Percentiles rank a stretch among this genome's conserved stretches.
These are phyloP conservation scores for Poeciliopsis paucimaculata DNA, from an alignment of 2,797 vertebrate species.

Conservation along the genomic window DNA sequence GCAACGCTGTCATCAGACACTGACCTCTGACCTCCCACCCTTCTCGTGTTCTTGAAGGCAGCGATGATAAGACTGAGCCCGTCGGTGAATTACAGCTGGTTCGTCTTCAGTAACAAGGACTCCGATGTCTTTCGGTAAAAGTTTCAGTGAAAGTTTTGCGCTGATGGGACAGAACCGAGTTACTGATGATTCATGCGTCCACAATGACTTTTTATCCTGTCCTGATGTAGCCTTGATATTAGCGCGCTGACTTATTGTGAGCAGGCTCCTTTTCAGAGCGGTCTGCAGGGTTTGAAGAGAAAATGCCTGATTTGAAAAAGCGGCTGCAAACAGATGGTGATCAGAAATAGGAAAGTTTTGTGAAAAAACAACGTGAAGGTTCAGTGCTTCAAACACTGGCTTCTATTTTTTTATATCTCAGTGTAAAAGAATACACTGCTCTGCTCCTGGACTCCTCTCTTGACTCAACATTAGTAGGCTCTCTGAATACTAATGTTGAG, in stretches of 20 bases:
- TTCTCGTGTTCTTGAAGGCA: slow-evolving; percentile 36
- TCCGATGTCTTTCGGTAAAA: slow-evolving; percentile 49
- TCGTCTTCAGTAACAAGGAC: slow-evolving; percentile 54
- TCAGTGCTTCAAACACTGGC: neutral
- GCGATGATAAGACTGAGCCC: slow-evolving; percentile 32
- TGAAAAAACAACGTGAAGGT: neutral
- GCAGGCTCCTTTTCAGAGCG: neutral
- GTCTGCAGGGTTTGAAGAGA: neutral
- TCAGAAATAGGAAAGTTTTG: neutral
- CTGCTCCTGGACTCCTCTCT: neutral
- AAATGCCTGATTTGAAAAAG: neutral
- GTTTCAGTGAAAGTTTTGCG: slow-evolving; percentile 13
- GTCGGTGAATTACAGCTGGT: slow-evolving; percentile 52
- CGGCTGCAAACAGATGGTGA: neutral
- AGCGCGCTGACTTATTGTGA: slow-evolving; percentile 7
- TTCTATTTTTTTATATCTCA: neutral
- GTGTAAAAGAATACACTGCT: neutral
- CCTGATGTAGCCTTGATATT: slow-evolving; percentile 13
- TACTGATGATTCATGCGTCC: slow-evolving; percentile 33
- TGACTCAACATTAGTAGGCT: neutral
- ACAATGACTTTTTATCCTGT: slow-evolving; percentile 22
- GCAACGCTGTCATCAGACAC: slow-evolving; percentile 51
- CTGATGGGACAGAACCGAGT: slow-evolving; percentile 40
- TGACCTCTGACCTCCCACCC: slow-evolving; percentile 44
- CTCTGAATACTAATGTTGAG: neutral